Percentiles rank a stretch among this genome's conserved stretches.
These are phyloP conservation scores for Nothobranchius kuhntae DNA, from an alignment of 2,113 vertebrate genomes.

Conservation along the genomic window DNA sequence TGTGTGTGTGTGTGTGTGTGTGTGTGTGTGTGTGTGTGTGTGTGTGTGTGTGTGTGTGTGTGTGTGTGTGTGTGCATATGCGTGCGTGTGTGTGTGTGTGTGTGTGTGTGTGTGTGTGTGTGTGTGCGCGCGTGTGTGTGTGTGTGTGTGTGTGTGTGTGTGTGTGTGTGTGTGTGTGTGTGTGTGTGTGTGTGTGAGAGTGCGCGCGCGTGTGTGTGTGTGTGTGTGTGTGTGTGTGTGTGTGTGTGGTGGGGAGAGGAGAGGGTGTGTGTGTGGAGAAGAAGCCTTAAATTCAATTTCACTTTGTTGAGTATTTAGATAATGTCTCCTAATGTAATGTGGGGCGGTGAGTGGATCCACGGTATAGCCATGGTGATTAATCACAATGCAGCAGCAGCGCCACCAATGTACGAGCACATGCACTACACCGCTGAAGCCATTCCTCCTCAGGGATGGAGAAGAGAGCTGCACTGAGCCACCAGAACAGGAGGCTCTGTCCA, in stretches of 20 bases:
- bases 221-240: not conserved
- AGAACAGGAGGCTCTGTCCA: not conserved
- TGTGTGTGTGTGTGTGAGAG: not conserved
- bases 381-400: conserved; percentile 72
- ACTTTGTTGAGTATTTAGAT: conserved; percentile 80
- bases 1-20: not conserved
- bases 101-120: not conserved
- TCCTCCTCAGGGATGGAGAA: not conserved
- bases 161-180: not conserved
- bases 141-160: not conserved
- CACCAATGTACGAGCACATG: conserved; percentile 55
- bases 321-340: conserved; percentile 77
- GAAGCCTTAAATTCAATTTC: conserved; percentile 77
- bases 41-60: not conserved
- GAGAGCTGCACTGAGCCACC: conserved; percentile 4
- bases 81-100: not conserved
- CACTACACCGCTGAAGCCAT: conserved; percentile 26
- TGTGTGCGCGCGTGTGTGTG: not conserved
- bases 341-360: conserved; percentile 49
- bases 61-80: not conserved
- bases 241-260: not conserved
- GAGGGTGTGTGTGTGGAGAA: conserved; percentile 13
- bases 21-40: not conserved
- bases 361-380: conserved; percentile 38
- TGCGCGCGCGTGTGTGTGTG: not conserved